Evolutionary conservation across 2,113 vertebrate species (phyloP).

Genomic region (Salvelinus alpinus): DNA sequence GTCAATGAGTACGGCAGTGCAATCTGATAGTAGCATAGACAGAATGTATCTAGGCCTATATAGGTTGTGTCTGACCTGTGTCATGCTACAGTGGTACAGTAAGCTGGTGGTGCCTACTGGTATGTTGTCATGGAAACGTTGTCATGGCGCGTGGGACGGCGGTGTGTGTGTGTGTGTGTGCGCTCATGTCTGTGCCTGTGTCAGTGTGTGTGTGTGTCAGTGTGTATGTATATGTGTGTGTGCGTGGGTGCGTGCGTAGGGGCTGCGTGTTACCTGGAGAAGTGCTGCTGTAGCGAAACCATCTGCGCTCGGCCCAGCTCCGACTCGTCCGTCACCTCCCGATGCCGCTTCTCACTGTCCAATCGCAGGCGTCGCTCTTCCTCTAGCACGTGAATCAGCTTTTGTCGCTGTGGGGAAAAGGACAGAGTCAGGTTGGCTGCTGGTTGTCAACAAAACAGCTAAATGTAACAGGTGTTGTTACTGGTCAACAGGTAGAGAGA

Average conservation of each 20-base stretch:
- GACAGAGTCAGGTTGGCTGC: neutral
- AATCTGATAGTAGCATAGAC: neutral
- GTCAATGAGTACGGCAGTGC: neutral
- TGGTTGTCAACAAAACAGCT: too few relatives aligned
- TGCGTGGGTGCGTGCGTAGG: too few relatives aligned
- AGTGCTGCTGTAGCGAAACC: constrained; percentile 84
- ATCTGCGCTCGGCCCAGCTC: constrained; percentile 84
- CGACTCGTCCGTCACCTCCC: constrained; percentile 84
- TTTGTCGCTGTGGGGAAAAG: constrained; percentile 80
- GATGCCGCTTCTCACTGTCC: constrained; percentile 85
- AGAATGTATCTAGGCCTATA: too few relatives aligned
- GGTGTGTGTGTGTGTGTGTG: too few relatives aligned
- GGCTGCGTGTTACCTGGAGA: constrained; percentile 80
- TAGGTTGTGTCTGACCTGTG: too few relatives aligned
- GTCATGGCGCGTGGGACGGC: too few relatives aligned
- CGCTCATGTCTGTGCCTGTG: too few relatives aligned
- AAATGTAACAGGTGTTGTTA: neutral
- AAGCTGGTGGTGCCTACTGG: too few relatives aligned
- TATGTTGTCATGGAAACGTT: neutral
- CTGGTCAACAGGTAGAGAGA: neutral
- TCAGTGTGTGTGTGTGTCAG: too few relatives aligned
- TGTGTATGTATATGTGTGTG: too few relatives aligned
- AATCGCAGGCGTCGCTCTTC: constrained; percentile 87
- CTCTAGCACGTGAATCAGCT: constrained; percentile 92
- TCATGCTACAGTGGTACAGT: too few relatives aligned